phyloP scores from a whole-genome alignment of 2,797 vertebrate genomes.

The Xenentodon cancila region DNA sequence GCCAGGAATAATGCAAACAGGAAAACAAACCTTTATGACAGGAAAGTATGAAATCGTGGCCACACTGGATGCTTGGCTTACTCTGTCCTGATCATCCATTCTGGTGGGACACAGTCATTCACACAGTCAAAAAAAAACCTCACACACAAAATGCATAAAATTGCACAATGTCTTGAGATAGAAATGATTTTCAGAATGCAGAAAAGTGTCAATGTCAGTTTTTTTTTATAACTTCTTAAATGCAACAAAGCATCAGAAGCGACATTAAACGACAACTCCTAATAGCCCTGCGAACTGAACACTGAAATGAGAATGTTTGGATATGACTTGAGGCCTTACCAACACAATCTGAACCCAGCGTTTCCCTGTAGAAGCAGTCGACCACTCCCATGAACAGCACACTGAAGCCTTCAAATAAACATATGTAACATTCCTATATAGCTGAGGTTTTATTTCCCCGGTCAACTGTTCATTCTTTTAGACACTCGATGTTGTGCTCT shows the following conservation, averaged over 20 bases:
- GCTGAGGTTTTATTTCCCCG: constrained; percentile 31
- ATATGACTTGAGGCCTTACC: constrained; percentile 55
- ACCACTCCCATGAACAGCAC: constrained; percentile 48
- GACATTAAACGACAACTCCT: neutral
- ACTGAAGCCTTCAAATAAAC: constrained; percentile 19
- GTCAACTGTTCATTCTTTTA: constrained; percentile 56
- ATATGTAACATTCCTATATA: constrained; percentile 51
- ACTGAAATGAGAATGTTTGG: constrained; percentile 15
- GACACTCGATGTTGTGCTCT: constrained; percentile 33
- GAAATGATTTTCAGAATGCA: neutral
- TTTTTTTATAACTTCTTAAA: neutral
- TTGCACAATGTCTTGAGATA: neutral
- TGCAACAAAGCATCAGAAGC: neutral
- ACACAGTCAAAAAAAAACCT: neutral
- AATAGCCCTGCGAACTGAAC: neutral
- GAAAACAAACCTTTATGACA: constrained; percentile 75
- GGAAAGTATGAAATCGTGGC: constrained; percentile 86
- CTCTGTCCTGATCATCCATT: constrained; percentile 88
- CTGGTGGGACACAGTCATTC: constrained; percentile 50
- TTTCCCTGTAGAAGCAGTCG: constrained; percentile 25
- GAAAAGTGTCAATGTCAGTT: neutral
- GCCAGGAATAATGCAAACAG: neutral
- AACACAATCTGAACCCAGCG: constrained; percentile 27
- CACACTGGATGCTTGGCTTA: constrained; percentile 87
- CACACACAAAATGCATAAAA: neutral